A percentile compares a stretch with the other conserved stretches of the same genome.
These are phyloP conservation scores for Spisula subtruncata DNA, from an alignment of 2,888 invertebrate species.

Conservation along the genomic window DNA sequence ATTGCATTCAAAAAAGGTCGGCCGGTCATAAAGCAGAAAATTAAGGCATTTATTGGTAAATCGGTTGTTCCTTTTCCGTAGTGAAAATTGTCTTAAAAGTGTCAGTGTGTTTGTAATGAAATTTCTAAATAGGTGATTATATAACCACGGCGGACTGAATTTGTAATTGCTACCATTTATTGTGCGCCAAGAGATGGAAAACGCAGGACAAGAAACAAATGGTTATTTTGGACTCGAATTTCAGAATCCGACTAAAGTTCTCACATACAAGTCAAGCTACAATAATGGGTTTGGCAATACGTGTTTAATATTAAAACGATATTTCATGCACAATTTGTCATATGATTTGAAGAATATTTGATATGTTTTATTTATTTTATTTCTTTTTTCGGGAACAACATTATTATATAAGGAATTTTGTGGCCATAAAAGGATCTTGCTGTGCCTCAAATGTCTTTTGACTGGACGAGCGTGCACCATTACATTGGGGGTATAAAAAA, in stretches of 20 bases:
- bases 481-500: slow-evolving; percentile 4
- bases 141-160: not conserved
- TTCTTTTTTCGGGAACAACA: not conserved
- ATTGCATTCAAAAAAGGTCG: slow-evolving; percentile 58
- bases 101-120: slow-evolving; percentile 22
- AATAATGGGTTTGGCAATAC: not conserved
- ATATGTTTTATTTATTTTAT: not conserved
- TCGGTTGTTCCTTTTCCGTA: slow-evolving; percentile 36
- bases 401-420: not conserved
- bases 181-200: not conserved
- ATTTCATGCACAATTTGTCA: slow-evolving; percentile 19
- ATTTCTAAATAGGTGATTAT: slow-evolving; percentile 45
- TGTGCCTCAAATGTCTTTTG: not conserved
- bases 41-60: slow-evolving; percentile 67
- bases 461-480: not conserved
- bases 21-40: slow-evolving; percentile 67
- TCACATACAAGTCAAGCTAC: not conserved
- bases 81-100: slow-evolving; percentile 27
- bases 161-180: not conserved
- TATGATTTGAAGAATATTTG: not conserved
- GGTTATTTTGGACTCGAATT: not conserved
- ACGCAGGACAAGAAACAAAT: not conserved
- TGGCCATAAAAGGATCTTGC: not conserved
- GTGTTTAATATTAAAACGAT: slow-evolving; percentile 10
- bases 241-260: not conserved